Evolutionary conservation across 1,140 invertebrate genomes (phyloP).

Genomic region (Odontomachus brunneus): DNA sequence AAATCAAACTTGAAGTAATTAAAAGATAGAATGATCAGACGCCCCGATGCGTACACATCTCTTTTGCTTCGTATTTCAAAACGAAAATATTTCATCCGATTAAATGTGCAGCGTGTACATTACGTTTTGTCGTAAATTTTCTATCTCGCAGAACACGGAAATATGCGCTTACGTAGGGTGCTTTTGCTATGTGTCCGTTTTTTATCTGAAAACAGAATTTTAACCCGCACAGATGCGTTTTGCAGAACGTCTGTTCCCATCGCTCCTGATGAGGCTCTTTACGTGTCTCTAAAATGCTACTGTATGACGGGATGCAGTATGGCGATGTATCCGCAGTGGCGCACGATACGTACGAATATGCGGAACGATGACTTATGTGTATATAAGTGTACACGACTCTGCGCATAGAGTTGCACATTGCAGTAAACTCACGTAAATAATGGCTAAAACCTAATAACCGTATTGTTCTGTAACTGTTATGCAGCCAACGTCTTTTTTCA

Average conservation of each 20-base stretch:
- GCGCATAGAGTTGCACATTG: constrained; percentile 25
- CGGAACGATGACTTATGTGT: constrained; percentile 32
- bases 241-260: neutral
- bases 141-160: neutral
- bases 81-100: constrained; percentile 1
- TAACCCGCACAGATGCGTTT: neutral
- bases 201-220: neutral
- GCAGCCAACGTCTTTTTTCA: constrained; percentile 35
- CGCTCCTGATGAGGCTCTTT: neutral
- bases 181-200: neutral
- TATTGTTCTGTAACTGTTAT: constrained; percentile 58
- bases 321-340: neutral
- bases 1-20: too few species aligned
- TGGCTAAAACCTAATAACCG: constrained; percentile 50
- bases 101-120: neutral
- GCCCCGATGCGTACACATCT: too few species aligned
- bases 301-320: neutral
- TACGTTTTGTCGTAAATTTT: neutral
- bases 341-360: neutral
- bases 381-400: neutral
- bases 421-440: constrained; percentile 40
- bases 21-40: too few species aligned
- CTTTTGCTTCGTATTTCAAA: neutral
- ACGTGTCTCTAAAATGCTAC: constrained; percentile 10
- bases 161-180: neutral